These are phyloP conservation scores for Cephalopterus ornatus DNA, from an alignment of 2,113 vertebrate genomes.

Conservation along the genomic window DNA sequence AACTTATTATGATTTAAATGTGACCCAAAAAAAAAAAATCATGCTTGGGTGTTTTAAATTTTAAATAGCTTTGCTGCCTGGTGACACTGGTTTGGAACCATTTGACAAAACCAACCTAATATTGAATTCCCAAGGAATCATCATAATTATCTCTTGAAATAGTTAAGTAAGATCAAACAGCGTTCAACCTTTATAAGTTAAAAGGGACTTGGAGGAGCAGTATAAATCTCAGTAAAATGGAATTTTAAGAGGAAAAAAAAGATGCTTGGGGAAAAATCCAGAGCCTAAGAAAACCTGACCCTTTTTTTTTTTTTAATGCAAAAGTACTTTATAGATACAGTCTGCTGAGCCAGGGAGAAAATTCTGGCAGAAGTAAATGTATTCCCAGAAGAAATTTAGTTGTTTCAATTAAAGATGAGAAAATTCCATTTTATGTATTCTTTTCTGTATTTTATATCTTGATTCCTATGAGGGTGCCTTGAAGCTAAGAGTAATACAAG, in stretches of 20 bases:
- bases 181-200: background rate
- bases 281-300: background rate
- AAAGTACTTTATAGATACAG: background rate
- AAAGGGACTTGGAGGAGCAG: background rate
- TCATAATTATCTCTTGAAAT: background rate
- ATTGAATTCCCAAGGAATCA: background rate
- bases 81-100: background rate
- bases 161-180: background rate
- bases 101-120: background rate
- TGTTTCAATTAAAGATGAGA: background rate
- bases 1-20: background rate
- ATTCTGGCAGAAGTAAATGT: background rate
- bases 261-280: background rate
- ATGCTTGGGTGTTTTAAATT: background rate
- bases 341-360: background rate
- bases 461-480: background rate
- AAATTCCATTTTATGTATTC: background rate
- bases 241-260: background rate
- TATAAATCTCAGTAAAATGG: background rate
- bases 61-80: background rate
- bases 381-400: background rate
- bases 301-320: background rate
- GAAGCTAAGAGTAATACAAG: background rate
- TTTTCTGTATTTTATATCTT: background rate
- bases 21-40: background rate